Evolutionary conservation across 2,797 vertebrate species (phyloP).

Genomic region (Spinus pinus): DNA sequence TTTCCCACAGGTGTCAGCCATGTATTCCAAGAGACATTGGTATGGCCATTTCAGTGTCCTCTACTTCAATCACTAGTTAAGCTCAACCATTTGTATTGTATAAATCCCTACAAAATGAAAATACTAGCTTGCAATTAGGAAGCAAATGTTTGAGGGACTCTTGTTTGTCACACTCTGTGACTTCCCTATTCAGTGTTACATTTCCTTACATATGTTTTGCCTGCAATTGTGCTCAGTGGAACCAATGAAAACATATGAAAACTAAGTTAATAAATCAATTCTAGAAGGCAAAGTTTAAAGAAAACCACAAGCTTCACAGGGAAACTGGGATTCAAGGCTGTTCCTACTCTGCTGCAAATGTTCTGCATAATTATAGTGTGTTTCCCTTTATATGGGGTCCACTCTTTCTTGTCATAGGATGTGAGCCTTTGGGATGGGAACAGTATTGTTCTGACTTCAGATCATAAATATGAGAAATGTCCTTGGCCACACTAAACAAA

Average conservation of each 20-base stretch:
- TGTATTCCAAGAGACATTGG: not conserved
- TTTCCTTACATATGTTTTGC: not conserved
- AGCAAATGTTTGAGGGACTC: not conserved
- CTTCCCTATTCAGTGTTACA: not conserved
- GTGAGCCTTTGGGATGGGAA: not conserved
- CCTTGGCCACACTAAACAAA: not conserved
- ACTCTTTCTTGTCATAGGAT: not conserved
- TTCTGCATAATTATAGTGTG: not conserved
- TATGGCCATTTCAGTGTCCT: not conserved
- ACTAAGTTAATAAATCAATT: not conserved
- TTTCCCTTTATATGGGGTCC: not conserved
- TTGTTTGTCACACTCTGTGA: not conserved
- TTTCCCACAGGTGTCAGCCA: not conserved
- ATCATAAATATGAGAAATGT: not conserved
- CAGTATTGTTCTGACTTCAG: not conserved
- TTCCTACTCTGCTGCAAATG: not conserved
- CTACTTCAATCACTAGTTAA: not conserved
- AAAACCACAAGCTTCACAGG: not conserved
- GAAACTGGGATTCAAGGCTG: not conserved
- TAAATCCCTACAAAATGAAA: not conserved
- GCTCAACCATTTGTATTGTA: not conserved
- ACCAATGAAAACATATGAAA: not conserved
- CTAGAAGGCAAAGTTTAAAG: not conserved
- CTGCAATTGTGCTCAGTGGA: not conserved
- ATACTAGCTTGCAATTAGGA: not conserved